These are phyloP conservation scores for Gymnarchus niloticus DNA, from an alignment of 2,113 vertebrate genomes.

Conservation along the genomic window DNA sequence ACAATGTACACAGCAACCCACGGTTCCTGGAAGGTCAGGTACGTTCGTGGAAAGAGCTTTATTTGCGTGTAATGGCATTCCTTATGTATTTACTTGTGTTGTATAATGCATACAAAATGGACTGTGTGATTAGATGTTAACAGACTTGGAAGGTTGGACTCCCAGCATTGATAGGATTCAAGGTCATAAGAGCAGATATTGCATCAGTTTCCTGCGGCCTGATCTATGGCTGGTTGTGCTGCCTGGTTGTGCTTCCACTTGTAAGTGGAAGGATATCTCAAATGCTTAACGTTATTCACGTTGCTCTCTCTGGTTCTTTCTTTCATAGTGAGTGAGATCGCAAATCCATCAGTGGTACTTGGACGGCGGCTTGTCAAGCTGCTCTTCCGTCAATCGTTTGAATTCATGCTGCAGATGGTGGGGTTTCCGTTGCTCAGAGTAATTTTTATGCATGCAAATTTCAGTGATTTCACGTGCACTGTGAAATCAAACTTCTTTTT, in stretches of 20 bases:
- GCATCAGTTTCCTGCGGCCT: conserved; percentile 21
- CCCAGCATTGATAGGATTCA: conserved; percentile 35
- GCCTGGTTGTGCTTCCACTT: background rate
- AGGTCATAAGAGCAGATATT: conserved; percentile 34
- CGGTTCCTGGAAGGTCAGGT: conserved; percentile 38
- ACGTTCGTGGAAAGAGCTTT: conserved; percentile 35
- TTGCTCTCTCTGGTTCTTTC: conserved; percentile 12
- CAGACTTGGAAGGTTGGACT: conserved; percentile 31
- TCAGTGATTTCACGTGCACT: background rate
- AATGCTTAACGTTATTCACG: conserved; percentile 30
- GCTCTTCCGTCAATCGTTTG: background rate
- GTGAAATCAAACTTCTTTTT: background rate
- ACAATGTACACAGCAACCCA: background rate
- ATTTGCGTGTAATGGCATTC: conserved; percentile 48
- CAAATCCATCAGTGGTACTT: background rate
- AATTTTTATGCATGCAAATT: background rate
- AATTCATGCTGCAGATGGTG: background rate
- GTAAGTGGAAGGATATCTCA: conserved; percentile 25
- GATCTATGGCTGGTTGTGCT: conserved; percentile 20
- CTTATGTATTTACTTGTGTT: conserved; percentile 46
- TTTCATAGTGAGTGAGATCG: background rate
- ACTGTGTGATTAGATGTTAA: conserved; percentile 34
- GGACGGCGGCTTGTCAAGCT: background rate
- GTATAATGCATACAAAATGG: conserved; percentile 50
- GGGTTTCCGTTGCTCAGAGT: background rate